Percentiles rank a stretch among this genome's conserved stretches.
phyloP scores from a whole-genome alignment of 1,140 invertebrate species.

The Sinella curviseta region DNA sequence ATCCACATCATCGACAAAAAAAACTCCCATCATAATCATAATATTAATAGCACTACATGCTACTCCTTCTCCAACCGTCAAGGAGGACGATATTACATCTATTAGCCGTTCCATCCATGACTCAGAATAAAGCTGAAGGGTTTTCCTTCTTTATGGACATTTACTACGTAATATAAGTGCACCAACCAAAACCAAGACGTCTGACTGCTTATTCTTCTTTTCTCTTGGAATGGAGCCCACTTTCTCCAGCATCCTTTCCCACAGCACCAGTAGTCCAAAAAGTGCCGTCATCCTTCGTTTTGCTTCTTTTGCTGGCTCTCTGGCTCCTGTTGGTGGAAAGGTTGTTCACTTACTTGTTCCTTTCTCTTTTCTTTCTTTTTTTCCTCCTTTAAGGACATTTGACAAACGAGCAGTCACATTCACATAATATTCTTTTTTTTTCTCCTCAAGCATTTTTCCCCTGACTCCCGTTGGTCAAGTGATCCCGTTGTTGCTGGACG shows the following conservation, averaged over 20 bases:
- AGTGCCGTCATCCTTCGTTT: constrained; percentile 1
- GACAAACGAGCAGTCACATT: not conserved
- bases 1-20: not conserved
- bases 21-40: not conserved
- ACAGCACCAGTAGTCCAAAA: not conserved
- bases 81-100: no score
- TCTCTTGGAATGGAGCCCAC: not conserved
- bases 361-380: not conserved
- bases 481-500: not conserved
- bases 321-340: not conserved
- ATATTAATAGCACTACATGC: not conserved
- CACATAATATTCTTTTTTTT: not conserved
- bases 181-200: not conserved
- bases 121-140: no score
- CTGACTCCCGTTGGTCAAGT: not conserved
- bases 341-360: not conserved
- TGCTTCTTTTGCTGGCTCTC: not conserved
- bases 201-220: not conserved
- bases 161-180: not conserved
- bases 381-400: not conserved
- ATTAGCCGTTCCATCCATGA: no score
- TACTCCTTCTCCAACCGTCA: not conserved
- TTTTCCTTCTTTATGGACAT: not conserved
- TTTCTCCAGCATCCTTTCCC: not conserved
- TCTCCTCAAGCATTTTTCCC: not conserved